phyloP scores from a whole-genome alignment of 2,888 invertebrate species.

The Nudaria mundana region DNA sequence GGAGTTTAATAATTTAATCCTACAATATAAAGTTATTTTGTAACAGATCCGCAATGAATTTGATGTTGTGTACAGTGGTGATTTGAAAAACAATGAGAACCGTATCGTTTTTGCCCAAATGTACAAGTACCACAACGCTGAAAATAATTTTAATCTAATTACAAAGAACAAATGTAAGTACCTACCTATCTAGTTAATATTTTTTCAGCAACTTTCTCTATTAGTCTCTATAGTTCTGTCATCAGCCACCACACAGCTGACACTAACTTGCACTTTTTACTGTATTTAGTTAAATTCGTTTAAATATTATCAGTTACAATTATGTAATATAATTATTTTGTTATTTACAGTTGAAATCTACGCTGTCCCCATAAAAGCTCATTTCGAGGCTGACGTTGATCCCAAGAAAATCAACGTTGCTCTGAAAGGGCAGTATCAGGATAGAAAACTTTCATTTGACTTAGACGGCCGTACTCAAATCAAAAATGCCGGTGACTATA shows the following conservation, averaged over 20 bases:
- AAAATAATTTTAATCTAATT: constrained; percentile 67
- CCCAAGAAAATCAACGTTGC: constrained; percentile 80
- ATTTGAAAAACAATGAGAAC: constrained; percentile 76
- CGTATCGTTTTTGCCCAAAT: constrained; percentile 76
- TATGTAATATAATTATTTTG: background rate
- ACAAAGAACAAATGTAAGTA: constrained; percentile 75
- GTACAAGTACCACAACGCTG: constrained; percentile 56
- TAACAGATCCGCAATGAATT: constrained; percentile 70
- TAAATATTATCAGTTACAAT: background rate
- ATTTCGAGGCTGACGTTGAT: constrained; percentile 80
- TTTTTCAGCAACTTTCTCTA: too few relatives aligned
- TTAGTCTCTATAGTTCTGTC: too few relatives aligned
- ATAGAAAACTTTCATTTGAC: constrained; percentile 82
- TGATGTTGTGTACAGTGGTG: constrained; percentile 82
- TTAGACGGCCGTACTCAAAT: constrained; percentile 76
- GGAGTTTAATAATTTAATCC: too few relatives aligned
- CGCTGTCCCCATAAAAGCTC: constrained; percentile 67
- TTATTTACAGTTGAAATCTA: constrained; percentile 75
- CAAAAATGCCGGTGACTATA: constrained; percentile 68
- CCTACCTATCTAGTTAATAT: too few relatives aligned
- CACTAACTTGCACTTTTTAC: too few relatives aligned
- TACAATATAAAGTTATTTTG: background rate
- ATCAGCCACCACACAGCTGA: too few relatives aligned
- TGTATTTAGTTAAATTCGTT: too few relatives aligned
- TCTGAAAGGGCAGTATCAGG: constrained; percentile 78